Conservation (phyloP, 1,140 invertebrate genomes). For the Paraescarpia echinospica region DNA sequence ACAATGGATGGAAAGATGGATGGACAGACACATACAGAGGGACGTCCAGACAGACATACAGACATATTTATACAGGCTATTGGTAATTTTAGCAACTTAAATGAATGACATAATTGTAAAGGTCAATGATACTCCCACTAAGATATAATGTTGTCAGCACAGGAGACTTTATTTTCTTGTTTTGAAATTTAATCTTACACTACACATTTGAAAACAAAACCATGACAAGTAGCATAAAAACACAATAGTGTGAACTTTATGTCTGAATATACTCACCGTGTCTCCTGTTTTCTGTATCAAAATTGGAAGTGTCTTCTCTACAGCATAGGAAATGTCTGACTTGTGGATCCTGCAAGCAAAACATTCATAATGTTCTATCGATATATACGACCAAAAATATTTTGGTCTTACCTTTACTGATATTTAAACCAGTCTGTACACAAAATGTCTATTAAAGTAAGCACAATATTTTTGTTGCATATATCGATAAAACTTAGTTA, state of each 20-base stretch:
- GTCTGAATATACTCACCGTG: slow-evolving; percentile 61
- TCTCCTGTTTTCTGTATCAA: slow-evolving; percentile 85
- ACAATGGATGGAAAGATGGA: neutral
- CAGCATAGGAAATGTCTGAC: slow-evolving; percentile 45
- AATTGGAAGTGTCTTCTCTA: slow-evolving; percentile 80
- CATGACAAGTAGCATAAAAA: neutral
- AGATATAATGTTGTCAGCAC: no score
- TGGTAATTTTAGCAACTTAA: no score
- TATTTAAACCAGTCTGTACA: neutral
- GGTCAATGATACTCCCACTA: no score
- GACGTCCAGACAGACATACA: no score
- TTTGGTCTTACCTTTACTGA: neutral
- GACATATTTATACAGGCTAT: no score
- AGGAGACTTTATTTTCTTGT: no score
- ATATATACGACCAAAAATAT: neutral
- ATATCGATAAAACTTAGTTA: no score
- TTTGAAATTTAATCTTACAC: neutral
- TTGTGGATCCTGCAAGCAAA: slow-evolving; percentile 44
- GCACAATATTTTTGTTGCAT: no score
- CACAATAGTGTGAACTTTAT: neutral
- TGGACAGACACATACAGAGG: no score
- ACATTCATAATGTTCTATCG: neutral
- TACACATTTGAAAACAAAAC: neutral
- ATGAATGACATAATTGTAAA: no score
- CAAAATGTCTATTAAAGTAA: neutral